Percentiles rank a stretch among this genome's conserved stretches.
These are phyloP conservation scores for Heliconius nattereri DNA, from an alignment of 1,140 invertebrate species.

Conservation along the genomic window DNA sequence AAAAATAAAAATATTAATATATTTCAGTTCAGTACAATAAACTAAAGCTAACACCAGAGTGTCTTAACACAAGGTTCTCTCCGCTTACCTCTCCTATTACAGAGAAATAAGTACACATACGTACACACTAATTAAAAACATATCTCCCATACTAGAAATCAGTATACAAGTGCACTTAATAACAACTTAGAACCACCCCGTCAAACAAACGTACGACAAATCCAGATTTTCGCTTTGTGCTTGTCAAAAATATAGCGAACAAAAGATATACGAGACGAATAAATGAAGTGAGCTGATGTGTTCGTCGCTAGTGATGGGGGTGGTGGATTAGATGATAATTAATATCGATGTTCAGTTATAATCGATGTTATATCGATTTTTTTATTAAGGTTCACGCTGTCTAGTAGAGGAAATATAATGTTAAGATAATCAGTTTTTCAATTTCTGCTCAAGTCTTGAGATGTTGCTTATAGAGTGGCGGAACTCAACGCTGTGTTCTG, in stretches of 20 bases:
- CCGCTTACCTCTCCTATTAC: not conserved
- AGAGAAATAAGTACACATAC: not conserved
- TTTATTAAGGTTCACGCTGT: no score
- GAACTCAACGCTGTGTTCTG: no score
- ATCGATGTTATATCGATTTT: not conserved
- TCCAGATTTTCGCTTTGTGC: constrained; percentile 78
- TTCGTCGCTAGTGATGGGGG: constrained; percentile 55
- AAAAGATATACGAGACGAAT: constrained; percentile 79
- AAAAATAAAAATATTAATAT: no score
- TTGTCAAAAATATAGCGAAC: constrained; percentile 81
- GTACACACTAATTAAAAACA: constrained; percentile 6
- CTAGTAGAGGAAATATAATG: no score
- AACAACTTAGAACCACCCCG: constrained; percentile 71
- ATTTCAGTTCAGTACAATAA: no score
- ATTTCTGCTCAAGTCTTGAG: no score
- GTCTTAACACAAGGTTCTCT: not conserved
- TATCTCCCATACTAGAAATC: constrained; percentile 11
- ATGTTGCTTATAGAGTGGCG: no score
- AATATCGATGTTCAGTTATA: not conserved
- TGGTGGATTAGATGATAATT: constrained; percentile 22
- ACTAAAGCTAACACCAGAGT: not conserved
- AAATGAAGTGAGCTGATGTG: constrained; percentile 80
- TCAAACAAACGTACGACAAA: constrained; percentile 78
- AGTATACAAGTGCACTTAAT: constrained; percentile 70
- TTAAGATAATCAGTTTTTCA: no score